These are phyloP conservation scores for Geotrupes spiniger DNA, from an alignment of 2,888 invertebrate species.

Conservation along the genomic window DNA sequence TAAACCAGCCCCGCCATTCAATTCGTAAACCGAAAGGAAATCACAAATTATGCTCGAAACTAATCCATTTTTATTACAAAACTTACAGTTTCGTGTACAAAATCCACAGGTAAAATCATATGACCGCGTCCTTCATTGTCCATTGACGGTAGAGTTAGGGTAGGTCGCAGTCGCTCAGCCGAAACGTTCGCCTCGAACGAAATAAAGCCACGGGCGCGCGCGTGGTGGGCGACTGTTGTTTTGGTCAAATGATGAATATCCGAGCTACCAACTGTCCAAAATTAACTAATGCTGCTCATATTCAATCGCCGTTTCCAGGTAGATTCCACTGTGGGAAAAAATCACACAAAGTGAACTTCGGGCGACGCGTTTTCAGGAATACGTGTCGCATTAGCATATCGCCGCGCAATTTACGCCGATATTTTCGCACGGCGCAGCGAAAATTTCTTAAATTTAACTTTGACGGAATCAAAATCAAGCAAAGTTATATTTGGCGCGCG, in stretches of 20 bases:
- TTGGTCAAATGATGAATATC: constrained; percentile 48
- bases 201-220: constrained; percentile 5
- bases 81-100: constrained; percentile 17
- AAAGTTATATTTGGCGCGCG: no score
- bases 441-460: no score
- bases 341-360: no score
- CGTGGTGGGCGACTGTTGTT: constrained; percentile 40
- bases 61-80: constrained; percentile 24
- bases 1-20: no score
- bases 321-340: constrained; percentile 17
- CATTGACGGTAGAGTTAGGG: constrained; percentile 43
- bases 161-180: constrained; percentile 41
- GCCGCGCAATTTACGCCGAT: no score
- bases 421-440: no score
- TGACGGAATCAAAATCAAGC: no score
- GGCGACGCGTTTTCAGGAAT: constrained; percentile 31
- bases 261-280: constrained; percentile 45
- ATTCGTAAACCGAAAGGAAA: constrained; percentile 18
- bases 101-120: constrained; percentile 30
- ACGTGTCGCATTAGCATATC: constrained; percentile 40
- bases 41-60: constrained; percentile 26
- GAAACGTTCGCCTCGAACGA: constrained; percentile 20
- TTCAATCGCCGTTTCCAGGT: constrained; percentile 19
- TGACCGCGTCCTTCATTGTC: constrained; percentile 39
- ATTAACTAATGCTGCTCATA: constrained; percentile 39